Evolutionary conservation across 2,888 invertebrate species (phyloP), one percentile per base, ranked within the genome.

Genomic region (Drosophila kanekoi): DNA sequence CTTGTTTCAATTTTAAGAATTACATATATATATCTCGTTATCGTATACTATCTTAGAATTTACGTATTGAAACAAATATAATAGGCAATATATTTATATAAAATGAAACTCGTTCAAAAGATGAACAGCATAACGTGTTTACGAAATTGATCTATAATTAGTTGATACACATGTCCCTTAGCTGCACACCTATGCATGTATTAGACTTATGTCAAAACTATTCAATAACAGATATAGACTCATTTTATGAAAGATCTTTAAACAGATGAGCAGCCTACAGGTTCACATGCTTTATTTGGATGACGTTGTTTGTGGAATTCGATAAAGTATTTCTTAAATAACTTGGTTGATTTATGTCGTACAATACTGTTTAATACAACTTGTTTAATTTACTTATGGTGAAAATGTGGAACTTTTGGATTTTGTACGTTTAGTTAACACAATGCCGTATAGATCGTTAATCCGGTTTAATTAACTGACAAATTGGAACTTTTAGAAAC

Each of bases 351-450:
- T 28, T 13, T 35, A 35, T 35, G 3, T 16, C 14, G 11, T 5
- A 37, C 23, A 38, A n/a, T n/a, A 49, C 28, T 44, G 18, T 45
- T 28, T 32, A 53, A 37, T 49, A 47, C 23, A 45, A 45, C 2
- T 44, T 33, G 1, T 14, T 56, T 11, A 37, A 54, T 47, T 49
- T 38, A 35, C 5, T 28, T 47, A 11, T 48, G 11, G 9, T 52
- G 54, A 28, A 37, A 16, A 52, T 51, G 43, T 59, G 58, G 49
- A 73, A 48, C 35, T 56, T 48, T 53, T 33, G 64, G 20, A 53
- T 71, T 41, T 54, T 68, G 40, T 73, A 57, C 43, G 35, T 44
- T 35, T 61, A 74, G 68, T 58, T 63, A 63, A 70, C 64, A 56
- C 53, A 70, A 53, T 70, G 53, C 52, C 49, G 62, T 40, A 41